A percentile compares a stretch with the other conserved stretches of the same genome.
Conservation (phyloP, 2,113 vertebrate species). For the Poeciliopsis occidentalis region DNA sequence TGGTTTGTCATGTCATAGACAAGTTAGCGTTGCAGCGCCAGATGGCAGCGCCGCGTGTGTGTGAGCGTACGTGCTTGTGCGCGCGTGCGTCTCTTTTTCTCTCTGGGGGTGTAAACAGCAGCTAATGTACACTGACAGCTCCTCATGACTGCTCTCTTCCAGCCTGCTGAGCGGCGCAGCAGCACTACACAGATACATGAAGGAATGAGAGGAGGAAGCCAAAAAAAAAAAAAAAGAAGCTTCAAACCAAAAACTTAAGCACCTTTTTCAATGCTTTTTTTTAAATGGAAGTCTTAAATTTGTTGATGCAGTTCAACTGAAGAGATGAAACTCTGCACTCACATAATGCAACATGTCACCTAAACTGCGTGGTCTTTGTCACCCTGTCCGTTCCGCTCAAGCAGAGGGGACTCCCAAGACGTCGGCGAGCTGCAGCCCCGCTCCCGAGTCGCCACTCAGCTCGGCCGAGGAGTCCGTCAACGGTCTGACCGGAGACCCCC, state of each 20-base stretch:
- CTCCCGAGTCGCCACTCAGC: constrained; percentile 93
- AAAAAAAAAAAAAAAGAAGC: constrained; percentile 59
- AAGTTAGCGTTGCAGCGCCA: constrained; percentile 78
- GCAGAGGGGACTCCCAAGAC: constrained; percentile 95
- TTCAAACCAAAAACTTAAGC: constrained; percentile 73
- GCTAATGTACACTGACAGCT: constrained; percentile 98
- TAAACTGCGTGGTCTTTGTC: constrained; percentile 42
- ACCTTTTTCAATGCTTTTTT: constrained; percentile 66
- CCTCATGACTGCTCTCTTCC: constrained; percentile 98
- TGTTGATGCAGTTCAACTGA: constrained; percentile 55
- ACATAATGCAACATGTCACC: constrained; percentile 16
- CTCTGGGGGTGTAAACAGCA: constrained; percentile 93
- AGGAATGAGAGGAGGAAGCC: constrained; percentile 66
- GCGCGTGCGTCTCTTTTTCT: constrained; percentile 80
- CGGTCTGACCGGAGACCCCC: constrained; percentile 79
- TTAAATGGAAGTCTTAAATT: constrained; percentile 62
- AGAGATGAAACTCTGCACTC: constrained; percentile 33
- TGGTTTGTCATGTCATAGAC: constrained; percentile 79
- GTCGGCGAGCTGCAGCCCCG: constrained; percentile 94
- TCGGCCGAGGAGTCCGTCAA: constrained; percentile 91
- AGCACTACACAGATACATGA: constrained; percentile 74
- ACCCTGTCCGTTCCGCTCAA: constrained; percentile 57
- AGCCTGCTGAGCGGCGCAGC: constrained; percentile 84
- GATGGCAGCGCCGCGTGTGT: constrained; percentile 71
- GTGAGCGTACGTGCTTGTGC: constrained; percentile 50